Conservation (phyloP, 2,888 invertebrate species). For the Orchestes rusci region DNA sequence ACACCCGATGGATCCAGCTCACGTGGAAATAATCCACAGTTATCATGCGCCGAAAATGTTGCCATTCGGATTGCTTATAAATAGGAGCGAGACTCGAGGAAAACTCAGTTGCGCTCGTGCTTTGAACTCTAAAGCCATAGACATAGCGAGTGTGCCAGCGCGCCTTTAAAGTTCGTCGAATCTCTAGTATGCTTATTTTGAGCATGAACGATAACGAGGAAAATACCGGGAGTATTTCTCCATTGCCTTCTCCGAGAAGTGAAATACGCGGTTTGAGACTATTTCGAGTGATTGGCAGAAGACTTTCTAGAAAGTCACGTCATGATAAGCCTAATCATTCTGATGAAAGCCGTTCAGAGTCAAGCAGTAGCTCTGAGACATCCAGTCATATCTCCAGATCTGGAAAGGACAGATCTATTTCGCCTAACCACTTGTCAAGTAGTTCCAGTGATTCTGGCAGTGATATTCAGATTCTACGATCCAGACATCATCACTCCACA, state of each 20-base stretch:
- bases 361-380: slow-evolving; percentile 41
- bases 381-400: slow-evolving; percentile 30
- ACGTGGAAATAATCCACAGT: slow-evolving; percentile 9
- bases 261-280: slow-evolving; percentile 56
- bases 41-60: slow-evolving; percentile 18
- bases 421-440: slow-evolving; percentile 47
- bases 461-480: slow-evolving; percentile 41
- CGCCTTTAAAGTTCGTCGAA: not conserved
- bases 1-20: slow-evolving; percentile 3
- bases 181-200: slow-evolving; percentile 13
- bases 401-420: slow-evolving; percentile 37
- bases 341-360: slow-evolving; percentile 46
- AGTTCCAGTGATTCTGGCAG: slow-evolving; percentile 57
- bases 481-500: slow-evolving; percentile 43
- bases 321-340: slow-evolving; percentile 41
- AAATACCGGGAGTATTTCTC: slow-evolving; percentile 39
- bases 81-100: too few relatives aligned
- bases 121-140: too few relatives aligned
- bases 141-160: not conserved
- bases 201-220: slow-evolving; percentile 10
- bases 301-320: slow-evolving; percentile 51
- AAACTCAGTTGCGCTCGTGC: too few relatives aligned
- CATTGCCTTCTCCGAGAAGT: slow-evolving; percentile 48
- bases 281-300: slow-evolving; percentile 58
- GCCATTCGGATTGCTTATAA: slow-evolving; percentile 13